Percentiles rank a stretch among this genome's conserved stretches.
phyloP scores from a whole-genome alignment of 35 echinoderm and acorn worm genomes.

The Stichopus chloronotus region DNA sequence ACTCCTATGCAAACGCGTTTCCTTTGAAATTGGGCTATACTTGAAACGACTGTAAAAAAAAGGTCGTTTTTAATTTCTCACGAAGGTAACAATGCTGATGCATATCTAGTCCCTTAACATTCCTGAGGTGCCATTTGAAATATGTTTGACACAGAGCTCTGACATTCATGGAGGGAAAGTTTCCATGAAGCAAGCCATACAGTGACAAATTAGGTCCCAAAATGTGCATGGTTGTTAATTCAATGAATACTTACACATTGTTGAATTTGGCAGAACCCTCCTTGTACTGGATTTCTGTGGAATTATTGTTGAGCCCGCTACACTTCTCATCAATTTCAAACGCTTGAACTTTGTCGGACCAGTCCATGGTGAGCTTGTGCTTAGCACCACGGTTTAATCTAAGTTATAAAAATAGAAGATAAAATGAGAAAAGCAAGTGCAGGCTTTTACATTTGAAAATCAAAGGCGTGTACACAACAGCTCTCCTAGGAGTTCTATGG shows the following conservation, averaged over 20 bases:
- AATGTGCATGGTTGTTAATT: too few species aligned
- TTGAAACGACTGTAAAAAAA: too few species aligned
- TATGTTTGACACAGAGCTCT: too few species aligned
- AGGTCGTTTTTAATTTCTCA: too few species aligned
- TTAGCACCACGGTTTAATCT: constrained; percentile 97
- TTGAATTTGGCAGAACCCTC: constrained; percentile 99
- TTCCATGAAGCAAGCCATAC: too few species aligned
- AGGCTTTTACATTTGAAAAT: background rate
- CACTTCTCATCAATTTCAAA: constrained; percentile 99
- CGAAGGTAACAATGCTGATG: too few species aligned
- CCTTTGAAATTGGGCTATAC: too few species aligned
- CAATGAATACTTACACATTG: constrained; percentile 83
- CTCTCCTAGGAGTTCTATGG: background rate
- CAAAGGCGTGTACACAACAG: background rate
- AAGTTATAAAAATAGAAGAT: background rate
- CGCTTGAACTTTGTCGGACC: constrained; percentile 92
- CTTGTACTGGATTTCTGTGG: constrained; percentile 98
- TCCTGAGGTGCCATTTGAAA: too few species aligned
- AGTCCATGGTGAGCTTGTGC: constrained; percentile 99
- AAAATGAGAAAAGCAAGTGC: constrained; percentile 10
- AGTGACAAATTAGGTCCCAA: too few species aligned
- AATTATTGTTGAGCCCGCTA: constrained; percentile 95
- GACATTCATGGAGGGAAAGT: too few species aligned
- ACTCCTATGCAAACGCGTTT: too few species aligned
- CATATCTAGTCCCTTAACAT: too few species aligned